phyloP scores from a whole-genome alignment of 2,797 vertebrate genomes.

The Dallia pectoralis region DNA sequence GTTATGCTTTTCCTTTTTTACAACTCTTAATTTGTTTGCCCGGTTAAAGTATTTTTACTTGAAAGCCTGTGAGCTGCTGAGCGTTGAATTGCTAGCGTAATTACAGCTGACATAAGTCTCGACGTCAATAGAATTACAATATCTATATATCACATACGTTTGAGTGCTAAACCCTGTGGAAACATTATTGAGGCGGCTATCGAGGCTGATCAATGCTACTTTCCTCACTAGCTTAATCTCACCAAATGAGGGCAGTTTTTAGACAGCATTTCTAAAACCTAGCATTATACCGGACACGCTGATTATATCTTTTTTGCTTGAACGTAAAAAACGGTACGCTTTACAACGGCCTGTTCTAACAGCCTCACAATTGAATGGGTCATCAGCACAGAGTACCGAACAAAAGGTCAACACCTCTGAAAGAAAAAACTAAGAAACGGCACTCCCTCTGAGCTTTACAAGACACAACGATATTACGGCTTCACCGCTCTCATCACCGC shows the following conservation, averaged over 20 bases:
- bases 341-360: constrained; percentile 76
- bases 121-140: not conserved
- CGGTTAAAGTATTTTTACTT: constrained; percentile 66
- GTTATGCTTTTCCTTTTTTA: constrained; percentile 59
- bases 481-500: not conserved
- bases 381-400: constrained; percentile 44
- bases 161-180: not conserved
- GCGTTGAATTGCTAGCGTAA: constrained; percentile 49
- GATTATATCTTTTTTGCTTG: constrained; percentile 73
- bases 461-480: not conserved
- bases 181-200: not conserved
- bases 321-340: constrained; percentile 65
- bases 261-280: constrained; percentile 31
- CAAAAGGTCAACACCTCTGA: constrained; percentile 1
- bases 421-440: not conserved
- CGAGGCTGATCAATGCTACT: constrained; percentile 5
- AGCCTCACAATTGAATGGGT: constrained; percentile 68
- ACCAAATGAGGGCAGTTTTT: not conserved
- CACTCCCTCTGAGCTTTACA: not conserved
- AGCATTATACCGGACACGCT: constrained; percentile 64
- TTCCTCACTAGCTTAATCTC: constrained; percentile 11
- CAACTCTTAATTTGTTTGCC: constrained; percentile 65
- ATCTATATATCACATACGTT: not conserved
- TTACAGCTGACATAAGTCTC: constrained; percentile 49
- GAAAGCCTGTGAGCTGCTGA: constrained; percentile 49